phyloP scores from a whole-genome alignment of 1,140 invertebrate species.

The Dinoponera quadriceps region DNA sequence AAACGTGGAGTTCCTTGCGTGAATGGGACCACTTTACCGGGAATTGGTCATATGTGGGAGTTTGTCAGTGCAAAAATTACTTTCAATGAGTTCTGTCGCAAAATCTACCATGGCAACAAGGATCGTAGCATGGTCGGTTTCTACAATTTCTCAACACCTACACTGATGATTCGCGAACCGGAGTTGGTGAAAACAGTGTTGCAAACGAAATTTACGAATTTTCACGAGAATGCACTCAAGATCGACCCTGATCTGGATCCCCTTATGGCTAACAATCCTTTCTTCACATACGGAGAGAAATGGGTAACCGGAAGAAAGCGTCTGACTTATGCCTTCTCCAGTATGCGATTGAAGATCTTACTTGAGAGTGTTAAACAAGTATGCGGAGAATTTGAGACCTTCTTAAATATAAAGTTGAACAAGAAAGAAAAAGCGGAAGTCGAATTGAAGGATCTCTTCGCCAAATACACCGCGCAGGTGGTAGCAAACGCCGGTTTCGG shows the following conservation, averaged over 20 bases:
- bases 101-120: too few species aligned
- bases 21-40: too few species aligned
- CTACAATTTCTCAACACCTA: slow-evolving; percentile 74
- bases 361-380: slow-evolving; percentile 36
- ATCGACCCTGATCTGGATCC: slow-evolving; percentile 54
- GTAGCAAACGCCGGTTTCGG: too few species aligned
- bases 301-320: too few species aligned
- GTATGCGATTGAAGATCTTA: slow-evolving; percentile 65
- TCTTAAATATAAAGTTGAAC: slow-evolving; percentile 47
- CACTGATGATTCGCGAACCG: slow-evolving; percentile 78
- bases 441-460: slow-evolving; percentile 78
- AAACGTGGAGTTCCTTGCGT: too few species aligned
- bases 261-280: too few species aligned
- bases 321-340: too few species aligned
- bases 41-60: too few species aligned
- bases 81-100: too few species aligned
- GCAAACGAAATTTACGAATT: slow-evolving; percentile 77
- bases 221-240: slow-evolving; percentile 51
- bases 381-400: slow-evolving; percentile 49
- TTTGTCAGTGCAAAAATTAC: too few species aligned
- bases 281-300: too few species aligned
- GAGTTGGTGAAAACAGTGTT: slow-evolving; percentile 79
- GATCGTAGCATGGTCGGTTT: too few species aligned
- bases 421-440: slow-evolving; percentile 48
- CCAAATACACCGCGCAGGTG: slow-evolving; percentile 84